phyloP scores from a whole-genome alignment of 2,888 invertebrate genomes.

The Pachydiplax longipennis region DNA sequence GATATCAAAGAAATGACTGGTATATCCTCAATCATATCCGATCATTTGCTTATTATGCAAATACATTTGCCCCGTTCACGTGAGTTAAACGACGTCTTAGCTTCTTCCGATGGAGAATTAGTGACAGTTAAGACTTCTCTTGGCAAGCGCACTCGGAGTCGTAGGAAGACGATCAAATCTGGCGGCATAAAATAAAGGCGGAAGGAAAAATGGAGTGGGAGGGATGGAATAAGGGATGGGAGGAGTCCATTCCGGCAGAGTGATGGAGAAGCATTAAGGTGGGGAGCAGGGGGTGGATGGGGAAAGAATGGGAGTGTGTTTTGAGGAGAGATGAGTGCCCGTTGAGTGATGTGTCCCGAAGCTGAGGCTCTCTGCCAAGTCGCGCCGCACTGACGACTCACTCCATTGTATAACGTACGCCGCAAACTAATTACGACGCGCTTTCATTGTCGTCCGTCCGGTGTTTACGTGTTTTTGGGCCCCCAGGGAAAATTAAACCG shows the following conservation, averaged over 20 bases:
- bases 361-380: neutral
- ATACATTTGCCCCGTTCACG: too few relatives aligned
- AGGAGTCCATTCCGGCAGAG: constrained; percentile 1
- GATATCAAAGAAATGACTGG: too few relatives aligned
- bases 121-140: constrained; percentile 48
- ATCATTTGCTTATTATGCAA: too few relatives aligned
- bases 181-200: constrained; percentile 2
- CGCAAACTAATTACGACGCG: neutral
- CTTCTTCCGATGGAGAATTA: constrained; percentile 47
- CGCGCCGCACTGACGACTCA: neutral
- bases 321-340: neutral
- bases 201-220: constrained; percentile 24
- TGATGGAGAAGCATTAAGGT: constrained; percentile 25
- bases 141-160: constrained; percentile 45
- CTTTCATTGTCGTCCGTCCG: neutral
- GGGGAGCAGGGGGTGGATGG: neutral
- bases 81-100: too few relatives aligned
- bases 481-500: neutral
- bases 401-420: neutral
- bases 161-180: constrained; percentile 1
- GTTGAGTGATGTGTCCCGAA: neutral
- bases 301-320: neutral
- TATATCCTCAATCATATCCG: too few relatives aligned
- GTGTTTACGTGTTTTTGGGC: neutral
- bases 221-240: neutral